Base-by-base conservation (phyloP, 2,797 vertebrate species). In the Decapterus maruadsi region DNA sequence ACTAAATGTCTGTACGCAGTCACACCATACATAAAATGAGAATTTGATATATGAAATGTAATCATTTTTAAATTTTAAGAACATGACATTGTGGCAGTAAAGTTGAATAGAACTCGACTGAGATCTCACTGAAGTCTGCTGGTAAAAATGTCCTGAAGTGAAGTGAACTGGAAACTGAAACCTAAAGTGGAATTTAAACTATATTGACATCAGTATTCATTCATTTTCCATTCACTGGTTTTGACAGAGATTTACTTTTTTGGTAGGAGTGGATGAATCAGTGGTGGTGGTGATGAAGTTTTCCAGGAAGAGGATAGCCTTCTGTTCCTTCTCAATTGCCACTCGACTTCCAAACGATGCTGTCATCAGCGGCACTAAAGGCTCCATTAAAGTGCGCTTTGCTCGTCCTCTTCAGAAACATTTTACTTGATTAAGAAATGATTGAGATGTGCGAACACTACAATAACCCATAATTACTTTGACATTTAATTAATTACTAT, bases 201-300 rank as follows among this genome's bases (percentile, higher is more conserved):
- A 59, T 29, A 38, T 68, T 48, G 57, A 43, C 26, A 36, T 42
- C n/a, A 26, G 19, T 16, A 14, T 67, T 2, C 5, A 45, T 26
- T 16, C 4, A 72, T 26, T 62, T 63, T 6, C 50, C 65, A 8
- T 26, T 63, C 19, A 20, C 13, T 6, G 31, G 2, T 72, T 54
- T 78, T 10, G 34, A 57, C 11, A 59, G 4, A 38, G 1, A 71
- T 56, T 58, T 46, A 16, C 0, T 34, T 10, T 29, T 14, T 79
- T 77, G 43, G 13, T 86, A 96, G 94, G 93, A 13, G 95, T 95
- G 68, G 95, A 96, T 12, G 93, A 96, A 84, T 95, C 92, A 0
- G 89, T 93, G 70, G 93, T 93, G 0, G 91, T 95, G 56, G 87
- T 94, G 4, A 92, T 96, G 72, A 94, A 92, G 82, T 96, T 95